phyloP scores from a whole-genome alignment of 1,140 invertebrate genomes.

The Potamilus streckersoni region DNA sequence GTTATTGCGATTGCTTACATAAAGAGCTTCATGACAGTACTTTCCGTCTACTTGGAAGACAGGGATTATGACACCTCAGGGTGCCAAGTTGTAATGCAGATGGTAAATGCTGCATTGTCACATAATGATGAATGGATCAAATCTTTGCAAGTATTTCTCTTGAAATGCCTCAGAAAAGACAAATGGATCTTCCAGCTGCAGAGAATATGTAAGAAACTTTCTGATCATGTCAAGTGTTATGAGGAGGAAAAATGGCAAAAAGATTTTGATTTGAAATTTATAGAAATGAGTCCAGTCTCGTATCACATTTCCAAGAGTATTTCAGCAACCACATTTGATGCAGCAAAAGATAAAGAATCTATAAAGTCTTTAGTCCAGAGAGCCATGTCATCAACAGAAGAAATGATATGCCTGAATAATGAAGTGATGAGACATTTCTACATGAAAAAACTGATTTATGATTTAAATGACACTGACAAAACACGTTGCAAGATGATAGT shows the following conservation, averaged over 20 bases:
- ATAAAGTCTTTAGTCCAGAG: background rate
- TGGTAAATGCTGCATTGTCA: background rate
- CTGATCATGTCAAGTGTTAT: background rate
- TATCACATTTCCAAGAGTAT: background rate
- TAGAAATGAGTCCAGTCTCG: slow-evolving; percentile 6
- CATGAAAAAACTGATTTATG: background rate
- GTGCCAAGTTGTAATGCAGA: background rate
- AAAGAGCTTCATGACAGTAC: background rate
- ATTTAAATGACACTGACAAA: background rate
- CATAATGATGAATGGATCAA: background rate
- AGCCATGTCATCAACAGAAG: background rate
- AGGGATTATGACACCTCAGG: background rate
- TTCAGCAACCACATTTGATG: background rate
- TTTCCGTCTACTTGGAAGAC: background rate
- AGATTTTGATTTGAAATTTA: background rate
- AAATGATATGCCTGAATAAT: slow-evolving; percentile 4
- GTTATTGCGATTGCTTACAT: slow-evolving; percentile 16
- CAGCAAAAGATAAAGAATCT: background rate
- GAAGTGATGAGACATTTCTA: slow-evolving; percentile 1
- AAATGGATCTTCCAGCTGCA: background rate
- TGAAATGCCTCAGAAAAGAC: slow-evolving; percentile 3
- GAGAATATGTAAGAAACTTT: slow-evolving; percentile 2
- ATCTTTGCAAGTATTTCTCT: background rate
- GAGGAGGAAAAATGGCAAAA: slow-evolving; percentile 7
- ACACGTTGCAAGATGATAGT: background rate